phyloP scores from a whole-genome alignment of 2,888 invertebrate genomes.

The Pollenia labialis region DNA sequence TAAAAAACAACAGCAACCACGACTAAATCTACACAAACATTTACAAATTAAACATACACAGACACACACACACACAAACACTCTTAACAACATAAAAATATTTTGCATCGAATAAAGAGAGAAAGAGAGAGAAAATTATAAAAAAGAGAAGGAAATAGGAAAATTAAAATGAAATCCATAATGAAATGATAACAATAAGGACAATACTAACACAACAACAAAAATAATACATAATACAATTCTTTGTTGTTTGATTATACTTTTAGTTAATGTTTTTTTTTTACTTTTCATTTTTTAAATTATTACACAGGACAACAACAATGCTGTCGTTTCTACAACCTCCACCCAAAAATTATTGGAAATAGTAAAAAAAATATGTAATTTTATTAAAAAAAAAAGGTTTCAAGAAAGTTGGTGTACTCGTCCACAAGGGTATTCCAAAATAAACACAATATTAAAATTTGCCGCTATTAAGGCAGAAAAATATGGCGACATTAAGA shows the following conservation, averaged over 20 bases:
- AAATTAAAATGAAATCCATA: slow-evolving; percentile 68
- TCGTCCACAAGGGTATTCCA: too few relatives aligned
- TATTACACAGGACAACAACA: neutral
- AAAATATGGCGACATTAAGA: too few relatives aligned
- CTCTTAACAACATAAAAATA: neutral
- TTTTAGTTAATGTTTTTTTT: slow-evolving; percentile 33
- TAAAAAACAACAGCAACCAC: slow-evolving; percentile 56
- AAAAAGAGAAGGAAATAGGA: slow-evolving; percentile 46
- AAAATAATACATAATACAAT: slow-evolving; percentile 29
- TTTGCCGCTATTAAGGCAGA: too few relatives aligned
- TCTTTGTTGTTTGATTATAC: slow-evolving; percentile 60
- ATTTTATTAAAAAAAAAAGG: neutral
- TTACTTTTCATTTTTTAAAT: slow-evolving; percentile 2
- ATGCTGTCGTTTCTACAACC: neutral
- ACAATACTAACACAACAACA: slow-evolving; percentile 40
- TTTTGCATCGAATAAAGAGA: slow-evolving; percentile 5
- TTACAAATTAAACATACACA: slow-evolving; percentile 16
- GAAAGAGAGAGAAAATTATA: slow-evolving; percentile 18
- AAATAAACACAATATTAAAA: too few relatives aligned
- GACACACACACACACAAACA: too few relatives aligned
- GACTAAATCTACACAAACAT: slow-evolving; percentile 20
- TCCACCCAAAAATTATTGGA: neutral
- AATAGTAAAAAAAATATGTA: neutral
- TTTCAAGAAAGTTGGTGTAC: too few relatives aligned
- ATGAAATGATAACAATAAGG: slow-evolving; percentile 63